Base-by-base conservation (phyloP, 2,797 vertebrate genomes). In the Denticeps clupeoides region DNA sequence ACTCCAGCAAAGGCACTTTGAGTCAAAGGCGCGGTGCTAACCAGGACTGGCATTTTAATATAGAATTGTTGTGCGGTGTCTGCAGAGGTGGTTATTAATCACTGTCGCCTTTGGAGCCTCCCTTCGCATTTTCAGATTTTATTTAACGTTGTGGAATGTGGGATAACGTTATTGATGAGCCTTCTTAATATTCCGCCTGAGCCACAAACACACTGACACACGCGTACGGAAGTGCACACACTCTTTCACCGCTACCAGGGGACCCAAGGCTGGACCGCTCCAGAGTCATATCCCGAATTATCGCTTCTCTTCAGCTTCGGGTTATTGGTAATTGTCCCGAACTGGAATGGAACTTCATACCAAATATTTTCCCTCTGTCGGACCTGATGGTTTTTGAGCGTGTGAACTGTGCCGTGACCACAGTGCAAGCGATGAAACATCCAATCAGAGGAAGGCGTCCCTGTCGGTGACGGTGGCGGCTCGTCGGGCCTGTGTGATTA, bases 1-100 rank as follows among this genome's bases (percentile, higher is more conserved):
- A n/a, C 29, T 24, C 65, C 58, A 68, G 62, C 64, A 68, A 72
- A 78, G 70, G 64, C 63, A 71, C 69, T 67, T 56, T 76, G 69
- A 75, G 59, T 79, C 67, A 74, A 64, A 64, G 67, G 12, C 53
- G 47, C 67, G 69, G 73, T 50, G 47, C 60, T 74, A 58, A 75
- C 56, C 49, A 61, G 65, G 55, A 60, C 55, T 72, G 71, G 51
- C 64, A 69, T 70, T 74, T 70, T 65, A 68, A 68, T 70, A 63
- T 47, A 53, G 53, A 68, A 42, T 57, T 41, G 42, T 26, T 67
- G 50, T 55, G 56, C 22, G 47, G 60, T 22, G 35, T 40, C 32
- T 33, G 12, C 22, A 46, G 49, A 58, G 50, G 55, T 13, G 32
- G 56, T 35, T 47, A 62, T 47, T 62, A 62, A 65, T 67, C 10